phyloP scores from a whole-genome alignment of 2,888 invertebrate species.

The Lithophane leautieri region DNA sequence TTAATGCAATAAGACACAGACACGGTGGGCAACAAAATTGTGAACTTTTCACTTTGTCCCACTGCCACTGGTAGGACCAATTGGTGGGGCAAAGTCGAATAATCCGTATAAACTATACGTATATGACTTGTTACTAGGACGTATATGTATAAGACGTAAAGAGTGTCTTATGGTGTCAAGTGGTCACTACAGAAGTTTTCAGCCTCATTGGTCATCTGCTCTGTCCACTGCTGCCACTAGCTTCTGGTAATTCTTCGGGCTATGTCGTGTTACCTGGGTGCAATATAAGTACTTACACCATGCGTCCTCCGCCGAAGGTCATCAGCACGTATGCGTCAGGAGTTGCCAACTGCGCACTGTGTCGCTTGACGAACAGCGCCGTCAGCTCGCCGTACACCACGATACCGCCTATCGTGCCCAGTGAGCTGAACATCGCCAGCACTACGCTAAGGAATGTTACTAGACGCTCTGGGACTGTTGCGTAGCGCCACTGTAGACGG shows the following conservation, averaged over 20 bases:
- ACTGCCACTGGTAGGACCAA: background rate
- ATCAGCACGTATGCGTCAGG: conserved; percentile 82
- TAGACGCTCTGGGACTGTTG: conserved; percentile 74
- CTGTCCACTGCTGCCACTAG: background rate
- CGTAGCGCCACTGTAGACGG: conserved; percentile 84
- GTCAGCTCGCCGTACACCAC: conserved; percentile 92
- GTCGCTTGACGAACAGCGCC: conserved; percentile 90
- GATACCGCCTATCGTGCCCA: conserved; percentile 89
- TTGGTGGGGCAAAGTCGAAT: background rate
- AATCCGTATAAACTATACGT: too few relatives aligned
- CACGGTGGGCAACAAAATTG: background rate
- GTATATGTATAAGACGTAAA: background rate
- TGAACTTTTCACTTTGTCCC: background rate
- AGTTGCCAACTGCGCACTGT: conserved; percentile 79
- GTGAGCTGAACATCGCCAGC: conserved; percentile 75
- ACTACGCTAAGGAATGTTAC: conserved; percentile 74
- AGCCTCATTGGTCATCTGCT: background rate
- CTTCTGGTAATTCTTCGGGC: background rate
- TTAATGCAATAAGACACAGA: too few relatives aligned
- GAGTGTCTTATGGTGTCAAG: background rate
- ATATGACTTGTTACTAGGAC: background rate
- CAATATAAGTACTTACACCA: conserved; percentile 83
- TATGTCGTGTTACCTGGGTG: background rate
- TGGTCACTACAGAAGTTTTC: background rate
- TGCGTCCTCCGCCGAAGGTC: conserved; percentile 88